Base-by-base conservation (phyloP, 2,888 invertebrate genomes). In the Acheta domesticus region DNA sequence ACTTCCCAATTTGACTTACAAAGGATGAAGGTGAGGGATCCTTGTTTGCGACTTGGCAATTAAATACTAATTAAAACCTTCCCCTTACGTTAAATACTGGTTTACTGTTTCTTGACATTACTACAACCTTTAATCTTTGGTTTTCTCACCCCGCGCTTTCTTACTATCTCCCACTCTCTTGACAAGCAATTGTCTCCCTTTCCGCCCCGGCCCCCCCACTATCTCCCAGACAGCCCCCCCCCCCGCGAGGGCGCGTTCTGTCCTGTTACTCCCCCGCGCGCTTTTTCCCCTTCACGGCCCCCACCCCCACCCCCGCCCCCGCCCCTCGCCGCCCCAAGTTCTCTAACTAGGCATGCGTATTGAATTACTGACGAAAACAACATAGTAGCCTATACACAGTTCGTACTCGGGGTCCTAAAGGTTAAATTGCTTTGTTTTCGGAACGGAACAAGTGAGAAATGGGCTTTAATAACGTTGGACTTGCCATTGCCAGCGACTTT, bases 401-500 rank as follows among this genome's bases (percentile, higher is more conserved):
- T 62, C 62, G 62, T n/a, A 12, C 62, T 5, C 16, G 14, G 14
- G 62, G n/a, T 19, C 16, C 62, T 62, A 62, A 62, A 62, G 62
- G 62, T 62, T 62, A 62, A 62, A 62, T 62, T 62, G 62, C 62
- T 62, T 62, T 62, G 62, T 62, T 62, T 36, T 62, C 62, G n/a
- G 16, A n/a, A 62, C 62, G 62, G 62, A 62, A 62, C 62, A 62
- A 62, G 62, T 62, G 62, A 62, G 62, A 62, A 62, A 62, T 62
- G 62, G 62, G 16, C 16, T 62, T 62, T 62, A 62, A 62, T 62
- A 62, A 62, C 62, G n/a, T n/a, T 62, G 62, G 16, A 62, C 62
- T 62, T 62, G 62, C 62, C 62, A 62, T 62, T 62, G 62, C 62
- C 62, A n/a, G n/a, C 62, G 62, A 62, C 62, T 62, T 62, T 62